Percentiles rank a stretch among this genome's conserved stretches.
These are phyloP conservation scores for Anisognathus igniventris DNA, from an alignment of 2,797 vertebrate genomes.

Conservation along the genomic window DNA sequence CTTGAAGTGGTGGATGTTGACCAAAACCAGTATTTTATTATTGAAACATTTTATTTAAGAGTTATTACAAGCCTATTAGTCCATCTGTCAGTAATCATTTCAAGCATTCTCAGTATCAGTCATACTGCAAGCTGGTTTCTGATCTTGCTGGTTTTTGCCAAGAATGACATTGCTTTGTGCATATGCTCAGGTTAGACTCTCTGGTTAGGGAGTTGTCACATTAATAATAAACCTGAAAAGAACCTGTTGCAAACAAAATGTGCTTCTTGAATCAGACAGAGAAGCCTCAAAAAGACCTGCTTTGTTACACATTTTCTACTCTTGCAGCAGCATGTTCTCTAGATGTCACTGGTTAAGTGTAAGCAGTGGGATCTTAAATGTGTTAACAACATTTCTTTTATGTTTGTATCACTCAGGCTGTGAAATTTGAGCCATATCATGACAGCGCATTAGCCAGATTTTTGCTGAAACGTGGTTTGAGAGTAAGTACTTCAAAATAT, in stretches of 20 bases:
- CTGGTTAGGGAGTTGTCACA: not conserved
- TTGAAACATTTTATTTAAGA: not conserved
- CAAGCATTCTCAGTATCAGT: not conserved
- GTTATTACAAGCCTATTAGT: not conserved
- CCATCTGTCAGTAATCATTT: not conserved
- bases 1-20: rapidly evolving
- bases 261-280: not conserved
- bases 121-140: not conserved
- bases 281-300: not conserved
- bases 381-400: not conserved
- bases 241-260: not conserved
- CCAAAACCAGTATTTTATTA: not conserved
- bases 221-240: not conserved
- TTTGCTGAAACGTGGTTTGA: constrained; percentile 90
- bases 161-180: not conserved
- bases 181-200: rapidly evolving
- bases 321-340: not conserved
- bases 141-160: not conserved
- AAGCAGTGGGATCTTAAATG: not conserved
- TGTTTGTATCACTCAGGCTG: constrained; percentile 79
- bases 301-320: not conserved
- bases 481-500: constrained; percentile 77
- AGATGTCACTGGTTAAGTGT: not conserved
- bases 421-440: constrained; percentile 98
- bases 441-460: constrained; percentile 95